Evolutionary conservation across 64 coral and sea anemone genomes (phyloP).

Genomic region (Stylophora pistillata): DNA sequence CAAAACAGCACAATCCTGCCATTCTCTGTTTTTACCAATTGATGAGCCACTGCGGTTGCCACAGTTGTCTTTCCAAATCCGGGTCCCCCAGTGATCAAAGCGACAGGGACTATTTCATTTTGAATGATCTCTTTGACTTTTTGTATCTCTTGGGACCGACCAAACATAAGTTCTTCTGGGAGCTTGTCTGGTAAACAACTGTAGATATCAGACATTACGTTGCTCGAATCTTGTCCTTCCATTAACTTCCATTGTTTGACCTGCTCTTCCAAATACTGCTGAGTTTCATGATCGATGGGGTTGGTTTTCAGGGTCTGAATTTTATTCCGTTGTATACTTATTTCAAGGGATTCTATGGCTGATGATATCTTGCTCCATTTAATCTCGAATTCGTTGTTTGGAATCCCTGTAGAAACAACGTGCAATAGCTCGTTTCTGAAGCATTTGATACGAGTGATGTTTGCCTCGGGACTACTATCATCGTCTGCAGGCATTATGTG

Average conservation of each 20-base stretch:
- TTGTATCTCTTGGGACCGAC: conserved; percentile 25
- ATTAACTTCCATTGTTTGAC: neutral
- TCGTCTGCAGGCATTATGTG: no score
- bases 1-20: neutral
- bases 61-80: conserved; percentile 66
- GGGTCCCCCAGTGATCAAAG: conserved; percentile 43
- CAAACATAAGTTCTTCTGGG: conserved; percentile 11
- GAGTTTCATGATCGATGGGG: neutral
- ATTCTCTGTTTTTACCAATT: neutral
- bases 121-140: neutral
- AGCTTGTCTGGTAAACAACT: neutral
- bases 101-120: neutral
- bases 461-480: no score
- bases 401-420: neutral
- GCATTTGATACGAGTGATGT: conserved; percentile 6
- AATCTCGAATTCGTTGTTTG: neutral
- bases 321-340: neutral
- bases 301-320: conserved; percentile 26
- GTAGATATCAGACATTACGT: neutral
- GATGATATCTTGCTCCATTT: neutral
- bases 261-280: neutral
- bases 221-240: neutral
- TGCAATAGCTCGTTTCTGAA: conserved; percentile 48
- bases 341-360: neutral
- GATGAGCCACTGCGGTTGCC: conserved; percentile 41